Evolutionary conservation across 2,113 vertebrate species (phyloP).

Genomic region (Gila orcuttii): DNA sequence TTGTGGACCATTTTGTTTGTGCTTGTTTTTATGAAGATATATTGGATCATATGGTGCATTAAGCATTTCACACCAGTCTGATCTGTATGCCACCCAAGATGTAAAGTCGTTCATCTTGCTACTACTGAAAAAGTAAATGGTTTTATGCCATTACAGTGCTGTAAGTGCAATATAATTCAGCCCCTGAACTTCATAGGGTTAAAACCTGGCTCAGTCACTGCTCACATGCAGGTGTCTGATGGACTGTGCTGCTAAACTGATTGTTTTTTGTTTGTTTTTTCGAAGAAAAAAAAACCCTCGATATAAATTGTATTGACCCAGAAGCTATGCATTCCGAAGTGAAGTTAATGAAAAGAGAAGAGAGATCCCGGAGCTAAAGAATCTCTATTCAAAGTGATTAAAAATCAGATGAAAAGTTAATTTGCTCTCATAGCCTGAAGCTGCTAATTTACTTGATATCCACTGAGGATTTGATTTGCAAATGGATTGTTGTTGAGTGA

Average conservation of each 20-base stretch:
- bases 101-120: background rate
- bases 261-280: background rate
- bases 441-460: slow-evolving; percentile 57
- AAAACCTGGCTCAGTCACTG: background rate
- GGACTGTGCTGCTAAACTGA: slow-evolving; percentile 10
- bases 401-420: slow-evolving; percentile 61
- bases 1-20: background rate
- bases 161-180: background rate
- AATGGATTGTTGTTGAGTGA: slow-evolving; percentile 55
- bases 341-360: slow-evolving; percentile 41
- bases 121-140: background rate
- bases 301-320: slow-evolving; percentile 45
- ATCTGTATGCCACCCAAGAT: slow-evolving; percentile 2
- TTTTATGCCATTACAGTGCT: background rate
- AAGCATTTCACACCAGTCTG: background rate
- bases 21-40: background rate
- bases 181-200: background rate
- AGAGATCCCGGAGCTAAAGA: slow-evolving; percentile 51
- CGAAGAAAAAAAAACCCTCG: background rate
- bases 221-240: slow-evolving; percentile 16
- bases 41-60: slow-evolving; percentile 3
- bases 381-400: slow-evolving; percentile 56
- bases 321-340: slow-evolving; percentile 44
- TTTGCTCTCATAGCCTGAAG: slow-evolving; percentile 55
- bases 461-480: slow-evolving; percentile 52